phyloP scores from a whole-genome alignment of 2,888 invertebrate genomes.

The Teleiodes luculella region DNA sequence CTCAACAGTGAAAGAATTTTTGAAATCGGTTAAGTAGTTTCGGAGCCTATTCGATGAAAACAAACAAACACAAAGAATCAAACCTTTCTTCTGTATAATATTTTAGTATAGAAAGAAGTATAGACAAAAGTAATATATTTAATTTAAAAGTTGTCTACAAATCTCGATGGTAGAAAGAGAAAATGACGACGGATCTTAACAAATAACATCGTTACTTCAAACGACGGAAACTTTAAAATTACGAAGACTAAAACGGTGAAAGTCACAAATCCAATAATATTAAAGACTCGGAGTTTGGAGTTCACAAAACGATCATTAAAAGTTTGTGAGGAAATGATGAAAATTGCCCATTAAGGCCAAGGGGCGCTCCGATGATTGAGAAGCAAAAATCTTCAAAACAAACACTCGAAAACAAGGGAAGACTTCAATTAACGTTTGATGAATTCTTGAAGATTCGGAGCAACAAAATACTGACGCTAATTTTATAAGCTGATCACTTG shows the following conservation, averaged over 20 bases:
- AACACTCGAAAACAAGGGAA: conserved; percentile 9
- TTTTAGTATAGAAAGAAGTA: too few relatives aligned
- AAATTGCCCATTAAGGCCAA: conserved; percentile 26
- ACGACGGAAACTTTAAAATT: conserved; percentile 17
- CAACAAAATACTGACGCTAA: too few relatives aligned
- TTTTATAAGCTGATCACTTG: too few relatives aligned
- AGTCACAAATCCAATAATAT: conserved; percentile 33
- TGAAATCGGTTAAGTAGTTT: too few relatives aligned
- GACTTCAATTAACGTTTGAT: neutral
- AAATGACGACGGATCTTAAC: neutral
- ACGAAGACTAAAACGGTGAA: conserved; percentile 19
- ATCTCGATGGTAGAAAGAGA: neutral
- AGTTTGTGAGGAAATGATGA: conserved; percentile 33
- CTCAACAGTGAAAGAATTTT: too few relatives aligned
- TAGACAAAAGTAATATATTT: too few relatives aligned
- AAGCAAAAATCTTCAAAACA: conserved; percentile 18
- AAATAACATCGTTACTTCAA: conserved; percentile 13
- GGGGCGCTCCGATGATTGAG: neutral
- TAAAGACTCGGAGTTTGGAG: conserved; percentile 27
- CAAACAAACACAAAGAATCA: too few relatives aligned
- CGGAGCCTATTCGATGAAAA: too few relatives aligned
- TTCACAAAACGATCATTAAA: conserved; percentile 38
- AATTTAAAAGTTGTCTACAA: too few relatives aligned
- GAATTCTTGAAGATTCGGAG: neutral
- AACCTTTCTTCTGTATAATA: too few relatives aligned